Evolutionary conservation across 2,888 invertebrate species (phyloP), one percentile per base, ranked within the genome.

Genomic region (Apamea monoglypha): DNA sequence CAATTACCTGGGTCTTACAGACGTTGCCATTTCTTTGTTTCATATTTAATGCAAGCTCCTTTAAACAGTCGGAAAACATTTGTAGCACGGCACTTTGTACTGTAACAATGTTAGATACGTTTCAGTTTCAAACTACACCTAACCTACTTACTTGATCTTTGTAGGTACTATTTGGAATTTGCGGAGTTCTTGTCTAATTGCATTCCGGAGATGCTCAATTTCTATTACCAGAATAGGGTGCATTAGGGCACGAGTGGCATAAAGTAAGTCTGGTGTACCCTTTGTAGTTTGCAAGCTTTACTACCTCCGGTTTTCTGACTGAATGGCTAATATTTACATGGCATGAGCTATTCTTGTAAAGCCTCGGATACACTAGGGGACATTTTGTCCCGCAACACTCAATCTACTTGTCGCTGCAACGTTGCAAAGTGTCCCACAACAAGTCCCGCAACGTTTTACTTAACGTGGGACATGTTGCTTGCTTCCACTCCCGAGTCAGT

Each of bases 31-130:
- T 64, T 64, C 36, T 25, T 56, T 47, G 56, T 47, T 74, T 25
- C 61, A 74, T 74, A 56, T 81, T 79, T 53, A 64, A 81, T 79
- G 81, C 50, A 63, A 50, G n/a, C 72, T 61, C 63, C 4, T 80
- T 47, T 29, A 36, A 59, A 64, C 44, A 56, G 3, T 18, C 40
- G 10, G 67, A 36, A 32, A 25, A 29, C 29, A 21, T 63, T 64
- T 64, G 18, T 2, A 16, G 10, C 12, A 21, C 32, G 4, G 50
- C 5, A 63, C 3, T 29, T 40, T 40, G 40, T 32, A 50, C 40
- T 64, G 74, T 25, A 25, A 29, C 3, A 64, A 44, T n/a, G n/a
- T 25, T 16, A 59, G 25, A n/a, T 47, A 32, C 7, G n/a, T 71
- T 61, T 81, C 29, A 16, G 40, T 40, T 71, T 61, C 36, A 32